Percentiles rank a stretch among this genome's conserved stretches.
Conservation (phyloP, 2,797 vertebrate genomes). For the Mormyrops boulengeri region DNA sequence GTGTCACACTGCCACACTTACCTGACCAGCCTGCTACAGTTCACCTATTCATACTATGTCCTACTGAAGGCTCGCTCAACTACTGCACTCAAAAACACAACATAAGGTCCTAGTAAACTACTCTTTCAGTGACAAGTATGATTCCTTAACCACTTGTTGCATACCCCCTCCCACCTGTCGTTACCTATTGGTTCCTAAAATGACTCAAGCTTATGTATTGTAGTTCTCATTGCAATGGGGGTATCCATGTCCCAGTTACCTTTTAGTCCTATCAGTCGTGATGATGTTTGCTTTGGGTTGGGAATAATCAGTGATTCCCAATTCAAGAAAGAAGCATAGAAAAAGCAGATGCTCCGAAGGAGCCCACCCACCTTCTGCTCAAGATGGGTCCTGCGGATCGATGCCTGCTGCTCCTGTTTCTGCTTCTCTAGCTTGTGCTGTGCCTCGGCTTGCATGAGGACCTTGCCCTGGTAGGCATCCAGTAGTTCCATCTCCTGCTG, state of each 20-base stretch:
- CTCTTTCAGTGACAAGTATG: background rate
- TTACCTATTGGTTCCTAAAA: background rate
- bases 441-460: constrained; percentile 98
- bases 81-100: background rate
- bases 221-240: background rate
- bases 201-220: background rate
- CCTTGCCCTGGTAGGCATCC: constrained; percentile 99
- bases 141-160: background rate
- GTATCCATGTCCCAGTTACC: background rate
- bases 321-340: background rate
- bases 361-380: constrained; percentile 82
- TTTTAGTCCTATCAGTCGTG: background rate
- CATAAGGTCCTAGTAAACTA: background rate
- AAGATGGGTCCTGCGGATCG: constrained; percentile 89
- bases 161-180: background rate
- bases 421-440: constrained; percentile 95
- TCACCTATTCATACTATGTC: background rate
- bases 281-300: background rate
- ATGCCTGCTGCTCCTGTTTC: constrained; percentile 96
- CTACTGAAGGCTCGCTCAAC: background rate
- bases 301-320: background rate
- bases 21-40: background rate
- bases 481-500: constrained; percentile 99
- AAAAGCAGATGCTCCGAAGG: background rate
- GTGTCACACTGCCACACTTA: background rate